Base-by-base conservation (phyloP, 2,888 invertebrate genomes). In the Lasioglossum leucozonium region DNA sequence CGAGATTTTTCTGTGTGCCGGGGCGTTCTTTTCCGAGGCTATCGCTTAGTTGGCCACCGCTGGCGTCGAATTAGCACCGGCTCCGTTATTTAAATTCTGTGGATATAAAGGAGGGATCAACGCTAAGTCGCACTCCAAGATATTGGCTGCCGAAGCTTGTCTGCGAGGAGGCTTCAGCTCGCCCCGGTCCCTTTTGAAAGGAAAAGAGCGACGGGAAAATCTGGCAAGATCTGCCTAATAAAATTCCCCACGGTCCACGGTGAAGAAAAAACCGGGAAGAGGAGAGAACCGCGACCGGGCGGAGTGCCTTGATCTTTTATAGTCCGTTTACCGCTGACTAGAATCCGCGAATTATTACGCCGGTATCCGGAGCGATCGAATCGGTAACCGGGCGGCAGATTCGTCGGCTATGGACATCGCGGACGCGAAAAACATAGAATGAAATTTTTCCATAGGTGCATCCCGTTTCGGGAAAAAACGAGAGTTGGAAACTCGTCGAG, bases 81-180 rank as follows among this genome's bases (percentile, higher is more conserved):
- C 89, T 91, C 91, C 91, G 92, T 93, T 93, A 93, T 93, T 93
- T 91, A 93, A 93, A 93, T 93, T 92, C 91, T 87, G 74, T 83
- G 88, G 88, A 90, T 92, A 93, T 93, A 93, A 93, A 93, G 89
- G 89, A 87, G 89, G 92, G 93, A 93, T 94, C 93, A 93, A 84
- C 90, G 87, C 88, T 93, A 92, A 93, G 92, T 93, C 93, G 91
- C 90, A 92, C 92, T 92, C 89, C 84, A 87, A 90, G 92, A 92
- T 93, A 94, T 93, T 93, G 93, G 91, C 93, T 92, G 92, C 90
- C 90, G 88, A 93, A 92, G 91, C 87, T 88, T 80, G 80, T 81
- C 88, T 81, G 87, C 82, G 67, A 18, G 37, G 87, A 72, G 80
- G 37, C 81, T 75, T 67, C 73, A 37, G 26, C 22, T 30, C 65